A percentile compares a stretch with the other conserved stretches of the same genome.
Conservation (phyloP, 2,113 vertebrate genomes). For the Falco punctatus region DNA sequence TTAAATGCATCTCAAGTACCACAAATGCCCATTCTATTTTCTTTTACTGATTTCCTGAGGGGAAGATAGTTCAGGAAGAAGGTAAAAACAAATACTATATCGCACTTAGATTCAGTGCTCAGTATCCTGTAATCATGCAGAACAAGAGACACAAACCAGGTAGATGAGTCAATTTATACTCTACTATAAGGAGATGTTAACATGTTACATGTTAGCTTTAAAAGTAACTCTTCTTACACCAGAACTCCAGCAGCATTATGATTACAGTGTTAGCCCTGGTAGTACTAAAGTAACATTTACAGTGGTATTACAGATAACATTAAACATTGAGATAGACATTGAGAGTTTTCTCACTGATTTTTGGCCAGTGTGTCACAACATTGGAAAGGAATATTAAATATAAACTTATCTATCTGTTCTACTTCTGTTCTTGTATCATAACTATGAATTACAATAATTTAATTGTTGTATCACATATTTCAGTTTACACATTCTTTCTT, state of each 20-base stretch:
- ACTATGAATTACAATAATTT: neutral
- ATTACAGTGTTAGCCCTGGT: neutral
- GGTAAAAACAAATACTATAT: neutral
- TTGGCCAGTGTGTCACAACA: neutral
- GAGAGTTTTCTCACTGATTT: neutral
- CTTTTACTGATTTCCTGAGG: neutral
- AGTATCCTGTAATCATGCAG: neutral
- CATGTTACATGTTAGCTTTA: neutral
- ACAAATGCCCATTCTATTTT: neutral
- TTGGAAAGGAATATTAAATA: neutral
- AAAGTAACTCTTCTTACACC: neutral
- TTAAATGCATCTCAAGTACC: neutral
- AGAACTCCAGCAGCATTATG: neutral
- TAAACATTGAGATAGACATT: neutral
- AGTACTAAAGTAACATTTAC: neutral
- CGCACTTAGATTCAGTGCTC: neutral
- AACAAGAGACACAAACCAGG: neutral
- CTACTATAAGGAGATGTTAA: neutral
- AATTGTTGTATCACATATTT: neutral
- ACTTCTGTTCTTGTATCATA: neutral
- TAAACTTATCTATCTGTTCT: neutral
- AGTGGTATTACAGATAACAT: neutral
- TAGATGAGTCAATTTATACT: neutral
- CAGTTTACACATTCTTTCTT: neutral
- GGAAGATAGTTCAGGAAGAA: neutral